Conservation (phyloP, 2,113 vertebrate species). For the Rhinolophus sinicus region DNA sequence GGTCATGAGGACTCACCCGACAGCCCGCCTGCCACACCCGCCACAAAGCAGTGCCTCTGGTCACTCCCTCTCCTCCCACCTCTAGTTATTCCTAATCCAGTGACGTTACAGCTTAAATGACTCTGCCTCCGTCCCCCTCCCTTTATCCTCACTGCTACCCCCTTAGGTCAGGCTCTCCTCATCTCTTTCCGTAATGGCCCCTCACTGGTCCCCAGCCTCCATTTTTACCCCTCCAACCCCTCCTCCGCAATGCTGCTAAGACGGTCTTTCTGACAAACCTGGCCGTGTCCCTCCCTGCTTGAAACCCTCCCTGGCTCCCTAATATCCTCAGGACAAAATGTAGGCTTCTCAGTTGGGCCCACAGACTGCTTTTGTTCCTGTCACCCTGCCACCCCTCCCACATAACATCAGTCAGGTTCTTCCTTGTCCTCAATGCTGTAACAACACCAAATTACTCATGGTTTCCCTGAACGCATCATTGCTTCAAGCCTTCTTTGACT, state of each 20-base stretch:
- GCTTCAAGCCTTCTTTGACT: neutral
- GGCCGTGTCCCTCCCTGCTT: neutral
- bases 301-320: neutral
- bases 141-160: neutral
- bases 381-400: neutral
- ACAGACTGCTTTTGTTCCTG: neutral
- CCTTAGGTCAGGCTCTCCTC: neutral
- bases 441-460: neutral
- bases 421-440: neutral
- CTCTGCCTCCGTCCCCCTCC: neutral
- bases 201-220: neutral
- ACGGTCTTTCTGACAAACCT: neutral
- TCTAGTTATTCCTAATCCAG: neutral
- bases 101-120: neutral
- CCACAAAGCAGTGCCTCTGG: neutral
- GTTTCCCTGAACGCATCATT: neutral
- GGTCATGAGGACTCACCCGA: no score
- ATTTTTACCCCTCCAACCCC: neutral
- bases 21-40: neutral
- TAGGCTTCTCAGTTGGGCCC: neutral
- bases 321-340: neutral
- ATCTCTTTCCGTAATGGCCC: neutral
- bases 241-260: neutral
- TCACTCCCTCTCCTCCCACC: neutral
- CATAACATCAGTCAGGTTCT: neutral